A percentile compares a stretch with the other conserved stretches of the same genome.
phyloP scores from a whole-genome alignment of 1,140 invertebrate species.

The Bacillus rossius region DNA sequence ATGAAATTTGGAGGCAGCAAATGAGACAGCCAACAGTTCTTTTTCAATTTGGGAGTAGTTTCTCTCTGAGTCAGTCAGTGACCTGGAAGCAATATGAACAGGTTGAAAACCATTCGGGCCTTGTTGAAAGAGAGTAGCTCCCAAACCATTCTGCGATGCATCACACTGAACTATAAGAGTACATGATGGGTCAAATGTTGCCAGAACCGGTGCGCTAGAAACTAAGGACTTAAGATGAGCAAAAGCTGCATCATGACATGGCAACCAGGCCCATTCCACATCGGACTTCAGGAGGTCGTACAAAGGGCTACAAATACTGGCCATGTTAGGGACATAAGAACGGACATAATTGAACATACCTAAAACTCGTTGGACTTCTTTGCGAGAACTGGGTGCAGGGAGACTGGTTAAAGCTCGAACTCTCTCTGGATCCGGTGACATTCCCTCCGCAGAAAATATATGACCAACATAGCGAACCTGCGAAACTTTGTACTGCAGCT shows the following conservation, averaged over 20 bases:
- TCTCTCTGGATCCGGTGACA: background rate
- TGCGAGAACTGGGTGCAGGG: background rate
- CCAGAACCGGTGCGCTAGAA: background rate
- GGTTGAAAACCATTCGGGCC: constrained; percentile 19
- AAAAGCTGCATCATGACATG: background rate
- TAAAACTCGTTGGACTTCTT: background rate
- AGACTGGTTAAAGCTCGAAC: background rate
- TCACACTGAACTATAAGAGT: background rate
- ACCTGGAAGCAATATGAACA: constrained; percentile 22
- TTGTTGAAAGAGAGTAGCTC: background rate
- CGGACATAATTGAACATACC: constrained; percentile 1
- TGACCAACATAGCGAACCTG: background rate
- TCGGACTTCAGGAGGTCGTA: background rate
- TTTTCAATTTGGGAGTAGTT: constrained; percentile 31
- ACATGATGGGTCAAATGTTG: background rate
- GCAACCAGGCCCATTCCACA: background rate
- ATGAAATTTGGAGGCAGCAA: constrained; percentile 21
- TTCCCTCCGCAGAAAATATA: no score
- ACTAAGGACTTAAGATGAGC: background rate
- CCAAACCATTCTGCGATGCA: background rate
- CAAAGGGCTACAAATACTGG: background rate
- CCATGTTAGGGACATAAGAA: background rate
- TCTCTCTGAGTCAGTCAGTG: constrained; percentile 27
- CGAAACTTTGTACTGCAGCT: background rate
- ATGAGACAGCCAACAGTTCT: constrained; percentile 26